These are phyloP conservation scores for Stratiomys singularior DNA, from an alignment of 2,888 invertebrate genomes.

Conservation along the genomic window DNA sequence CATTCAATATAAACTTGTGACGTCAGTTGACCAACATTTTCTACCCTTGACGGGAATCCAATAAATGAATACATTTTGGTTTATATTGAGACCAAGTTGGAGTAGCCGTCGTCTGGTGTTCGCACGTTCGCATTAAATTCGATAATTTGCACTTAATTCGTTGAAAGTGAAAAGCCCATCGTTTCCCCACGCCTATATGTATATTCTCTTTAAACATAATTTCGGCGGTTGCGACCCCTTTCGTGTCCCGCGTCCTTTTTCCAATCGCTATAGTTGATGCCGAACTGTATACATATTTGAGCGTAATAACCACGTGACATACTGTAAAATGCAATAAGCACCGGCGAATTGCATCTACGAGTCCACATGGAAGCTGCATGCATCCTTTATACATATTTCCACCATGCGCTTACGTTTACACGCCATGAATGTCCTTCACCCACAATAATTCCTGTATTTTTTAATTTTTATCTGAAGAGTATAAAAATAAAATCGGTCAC, in stretches of 20 bases:
- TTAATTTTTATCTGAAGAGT: slow-evolving; percentile 43
- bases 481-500: slow-evolving; percentile 45
- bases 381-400: slow-evolving; percentile 9
- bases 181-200: not conserved
- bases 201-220: slow-evolving; percentile 45
- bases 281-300: slow-evolving; percentile 19
- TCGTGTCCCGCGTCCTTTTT: not conserved
- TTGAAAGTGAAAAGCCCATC: slow-evolving; percentile 48
- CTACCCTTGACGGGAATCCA: not conserved
- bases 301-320: slow-evolving; percentile 40
- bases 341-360: slow-evolving; percentile 36
- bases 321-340: slow-evolving; percentile 36
- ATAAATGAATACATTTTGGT: slow-evolving; percentile 20
- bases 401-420: slow-evolving; percentile 46
- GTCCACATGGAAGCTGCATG: not conserved
- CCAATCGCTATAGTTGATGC: not conserved
- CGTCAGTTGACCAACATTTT: slow-evolving; percentile 36
- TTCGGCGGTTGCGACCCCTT: slow-evolving; percentile 26
- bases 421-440: slow-evolving; percentile 50
- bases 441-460: slow-evolving; percentile 50
- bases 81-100: slow-evolving; percentile 26
- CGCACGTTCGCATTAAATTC: slow-evolving; percentile 49
- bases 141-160: slow-evolving; percentile 50
- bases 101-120: slow-evolving; percentile 9
- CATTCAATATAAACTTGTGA: slow-evolving; percentile 27